Base-by-base conservation (phyloP, 2,888 invertebrate species). In the Mythimna pallens region DNA sequence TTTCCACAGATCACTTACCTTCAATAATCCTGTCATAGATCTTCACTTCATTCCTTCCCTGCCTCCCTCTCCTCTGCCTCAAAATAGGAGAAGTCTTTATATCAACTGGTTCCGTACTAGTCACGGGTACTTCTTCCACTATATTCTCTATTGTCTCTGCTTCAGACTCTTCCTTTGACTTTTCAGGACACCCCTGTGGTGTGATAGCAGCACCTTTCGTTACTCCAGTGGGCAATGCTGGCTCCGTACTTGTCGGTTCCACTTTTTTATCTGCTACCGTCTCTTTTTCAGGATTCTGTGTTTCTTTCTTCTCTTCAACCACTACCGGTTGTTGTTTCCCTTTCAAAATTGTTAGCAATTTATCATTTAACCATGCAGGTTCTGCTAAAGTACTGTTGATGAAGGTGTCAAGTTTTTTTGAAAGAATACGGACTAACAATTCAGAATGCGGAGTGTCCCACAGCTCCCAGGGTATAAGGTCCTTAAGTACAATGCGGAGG, bases 371-470 rank as follows among this genome's bases (percentile, higher is more conserved):
- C 95, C 97, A 96, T 3, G 92, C 89, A 0, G 97, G 97, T 69
- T 97, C 93, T 6, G 96, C 93, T 62, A 97, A 78, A 20, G 96
- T 95, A 40, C 88, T 93, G 52, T 96, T 91, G 72, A 97, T 93
- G 74, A 96, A 96, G 25, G 89, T 89, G 67, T 97, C 95, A 1
- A 97, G 91, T 84, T 96, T 97, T 86, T 97, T 97, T 0, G 97
- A 96, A 65, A 97, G 84, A 77, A 97, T 97, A 55, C 97, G 96
- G 7, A 97, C 94, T 6, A 97, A 90, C 47, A 97, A 90, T 89
- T 97, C 97, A 0, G 97, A 97, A 63, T 97, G 97, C 17, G 97
- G 96, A 0, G 97, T 97, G 81, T 97, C 97, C 95, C 97, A 97
- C 6, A 97, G 87, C 86, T 97, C 97, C 97, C 97, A 97, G 1